Evolutionary conservation across 2,113 vertebrate genomes (phyloP).

Genomic region (Calidris pygmaea): DNA sequence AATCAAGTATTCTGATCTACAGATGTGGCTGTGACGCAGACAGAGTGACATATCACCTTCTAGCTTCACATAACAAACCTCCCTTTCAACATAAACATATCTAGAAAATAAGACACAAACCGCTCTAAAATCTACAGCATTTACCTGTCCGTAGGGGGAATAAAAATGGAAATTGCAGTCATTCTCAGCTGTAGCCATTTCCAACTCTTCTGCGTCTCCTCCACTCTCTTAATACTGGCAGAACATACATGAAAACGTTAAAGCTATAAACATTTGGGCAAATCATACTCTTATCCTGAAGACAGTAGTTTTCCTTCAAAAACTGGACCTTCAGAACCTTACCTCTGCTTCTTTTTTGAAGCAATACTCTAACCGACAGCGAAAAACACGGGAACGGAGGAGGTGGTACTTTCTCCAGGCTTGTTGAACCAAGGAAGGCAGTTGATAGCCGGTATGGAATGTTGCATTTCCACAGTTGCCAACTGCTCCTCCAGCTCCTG

Average conservation of each 20-base stretch:
- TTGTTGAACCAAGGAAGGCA: slow-evolving; percentile 54
- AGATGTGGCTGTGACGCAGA: too few relatives aligned
- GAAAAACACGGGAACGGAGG: neutral
- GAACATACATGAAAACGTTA: neutral
- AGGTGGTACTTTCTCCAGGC: slow-evolving; percentile 73
- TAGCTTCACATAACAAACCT: too few relatives aligned
- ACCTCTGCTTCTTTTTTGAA: slow-evolving; percentile 44
- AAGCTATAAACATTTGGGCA: neutral
- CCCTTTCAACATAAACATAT: too few relatives aligned
- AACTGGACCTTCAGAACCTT: neutral
- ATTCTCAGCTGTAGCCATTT: neutral
- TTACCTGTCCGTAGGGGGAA: neutral
- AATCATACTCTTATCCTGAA: neutral
- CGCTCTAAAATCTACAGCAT: too few relatives aligned
- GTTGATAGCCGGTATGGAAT: slow-evolving; percentile 68
- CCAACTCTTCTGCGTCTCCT: neutral
- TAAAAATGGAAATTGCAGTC: neutral
- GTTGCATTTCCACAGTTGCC: slow-evolving; percentile 5
- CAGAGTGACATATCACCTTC: too few relatives aligned
- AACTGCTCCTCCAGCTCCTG: slow-evolving; percentile 58
- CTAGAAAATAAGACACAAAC: neutral
- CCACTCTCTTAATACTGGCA: neutral
- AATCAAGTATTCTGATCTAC: too few relatives aligned
- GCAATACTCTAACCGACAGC: slow-evolving; percentile 33
- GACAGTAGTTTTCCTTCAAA: neutral